Conservation (phyloP, 2,797 vertebrate species). For the Sphenopsis melanotis region DNA sequence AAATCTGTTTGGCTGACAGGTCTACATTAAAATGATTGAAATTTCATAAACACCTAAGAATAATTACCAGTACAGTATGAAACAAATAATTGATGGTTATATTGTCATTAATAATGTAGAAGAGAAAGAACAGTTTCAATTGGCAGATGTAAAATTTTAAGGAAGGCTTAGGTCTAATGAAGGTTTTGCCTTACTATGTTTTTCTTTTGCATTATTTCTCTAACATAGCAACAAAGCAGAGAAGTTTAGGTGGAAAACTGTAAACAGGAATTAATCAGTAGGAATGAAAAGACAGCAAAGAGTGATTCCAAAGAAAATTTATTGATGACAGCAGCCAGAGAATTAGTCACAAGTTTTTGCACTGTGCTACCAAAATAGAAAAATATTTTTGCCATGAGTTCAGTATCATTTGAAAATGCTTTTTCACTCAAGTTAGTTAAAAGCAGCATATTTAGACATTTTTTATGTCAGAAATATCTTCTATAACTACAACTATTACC, state of each 20-base stretch:
- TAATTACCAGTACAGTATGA: not conserved
- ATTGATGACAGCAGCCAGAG: not conserved
- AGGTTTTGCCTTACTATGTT: not conserved
- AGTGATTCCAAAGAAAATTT: not conserved
- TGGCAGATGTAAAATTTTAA: not conserved
- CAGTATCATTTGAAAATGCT: not conserved
- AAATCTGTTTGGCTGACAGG: not conserved
- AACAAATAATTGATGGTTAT: not conserved
- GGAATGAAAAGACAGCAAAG: not conserved
- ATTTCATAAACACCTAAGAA: not conserved
- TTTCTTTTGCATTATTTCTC: not conserved
- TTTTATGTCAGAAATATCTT: not conserved
- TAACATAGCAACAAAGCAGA: not conserved
- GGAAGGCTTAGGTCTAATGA: not conserved
- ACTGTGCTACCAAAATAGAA: not conserved
- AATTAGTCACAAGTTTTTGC: conserved; percentile 36
- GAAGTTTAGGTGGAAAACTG: not conserved
- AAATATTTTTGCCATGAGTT: not conserved
- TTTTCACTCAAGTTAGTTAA: not conserved
- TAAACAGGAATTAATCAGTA: not conserved
- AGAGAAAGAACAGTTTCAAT: not conserved
- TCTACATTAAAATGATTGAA: not conserved
- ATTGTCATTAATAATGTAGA: not conserved
- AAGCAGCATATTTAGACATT: not conserved
- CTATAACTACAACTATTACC: not conserved